Base-by-base conservation (phyloP, 1,140 invertebrate species). In the Drosophila asahinai region DNA sequence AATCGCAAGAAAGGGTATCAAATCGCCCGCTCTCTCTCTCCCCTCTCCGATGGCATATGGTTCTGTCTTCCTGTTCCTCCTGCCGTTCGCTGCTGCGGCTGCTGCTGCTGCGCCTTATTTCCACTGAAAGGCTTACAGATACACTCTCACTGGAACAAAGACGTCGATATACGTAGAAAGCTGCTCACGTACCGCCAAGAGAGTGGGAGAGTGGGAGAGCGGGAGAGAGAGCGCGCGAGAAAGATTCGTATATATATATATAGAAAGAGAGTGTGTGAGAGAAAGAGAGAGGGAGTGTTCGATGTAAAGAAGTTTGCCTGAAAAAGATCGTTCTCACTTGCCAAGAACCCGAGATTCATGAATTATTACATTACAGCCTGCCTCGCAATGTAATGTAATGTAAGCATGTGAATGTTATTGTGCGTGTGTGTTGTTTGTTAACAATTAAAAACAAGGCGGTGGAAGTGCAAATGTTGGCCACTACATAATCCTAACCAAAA, bases 41-140 rank as follows among this genome's bases (percentile, higher is more conserved):
- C 52, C 5, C 51, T 27, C 62, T 33, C 36, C 30, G 40, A 57
- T 77, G 47, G 47, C 71, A 40, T 59, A 63, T 55, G 58, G 51
- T 73, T 47, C 54, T 76, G 42, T 42, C 52, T 58, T 51, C 68
- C 48, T 75, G 42, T 36, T 43, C 45, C 52, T 30, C 27, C 63
- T 68, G 65, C 36, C 61, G 19, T 57, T 57, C 52, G 52, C 33
- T 25, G 54, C 38, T 19, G 15, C 47, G 15, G 48, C 22, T 63
- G 61, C 61, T 62, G 65, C 25, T 66, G 65, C 83, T 86, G 83
- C 83, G 84, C 82, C 79, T 81, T 86, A 86, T 86, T 86, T 86
- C 75, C 62, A 67, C 65, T 79, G 82, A 86, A 86, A 86, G 61
- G 57, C 77, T 49, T 36, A 76, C 48, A 48, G 22, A 74, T n/a